phyloP scores from a whole-genome alignment of 2,797 vertebrate species.

The Cirrhinus molitorella region DNA sequence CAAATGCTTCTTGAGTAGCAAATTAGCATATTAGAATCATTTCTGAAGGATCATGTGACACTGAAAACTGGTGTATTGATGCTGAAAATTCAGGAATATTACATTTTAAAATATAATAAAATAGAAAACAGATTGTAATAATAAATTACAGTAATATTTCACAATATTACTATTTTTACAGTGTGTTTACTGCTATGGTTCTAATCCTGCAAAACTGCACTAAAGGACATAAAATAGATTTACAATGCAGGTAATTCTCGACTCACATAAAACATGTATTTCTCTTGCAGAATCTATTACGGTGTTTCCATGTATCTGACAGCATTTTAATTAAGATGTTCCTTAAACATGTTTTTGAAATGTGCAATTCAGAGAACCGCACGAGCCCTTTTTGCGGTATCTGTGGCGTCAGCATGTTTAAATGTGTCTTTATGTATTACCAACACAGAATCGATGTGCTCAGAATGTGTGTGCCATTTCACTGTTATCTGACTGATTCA shows the following conservation, averaged over 20 bases:
- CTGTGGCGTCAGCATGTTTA: constrained; percentile 10
- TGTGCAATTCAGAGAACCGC: neutral
- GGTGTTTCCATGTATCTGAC: constrained; percentile 13
- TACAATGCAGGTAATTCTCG: neutral
- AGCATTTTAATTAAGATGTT: neutral
- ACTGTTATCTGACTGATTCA: constrained; percentile 6
- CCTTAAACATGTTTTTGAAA: constrained; percentile 25
- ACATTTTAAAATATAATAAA: neutral
- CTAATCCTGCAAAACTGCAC: neutral
- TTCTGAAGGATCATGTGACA: neutral
- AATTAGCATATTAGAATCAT: no score
- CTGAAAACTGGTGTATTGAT: neutral
- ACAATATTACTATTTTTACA: neutral
- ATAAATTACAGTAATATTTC: neutral
- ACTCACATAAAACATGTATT: neutral
- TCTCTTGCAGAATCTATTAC: neutral
- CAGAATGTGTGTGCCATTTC: neutral
- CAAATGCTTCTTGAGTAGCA: neutral
- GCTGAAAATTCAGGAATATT: neutral
- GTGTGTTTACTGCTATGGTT: neutral
- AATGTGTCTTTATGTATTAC: neutral
- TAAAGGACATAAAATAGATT: neutral
- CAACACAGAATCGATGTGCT: neutral
- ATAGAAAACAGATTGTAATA: neutral
- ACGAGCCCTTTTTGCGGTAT: neutral